Conservation (phyloP, 2,797 vertebrate species). For the Naso thynnoides region DNA sequence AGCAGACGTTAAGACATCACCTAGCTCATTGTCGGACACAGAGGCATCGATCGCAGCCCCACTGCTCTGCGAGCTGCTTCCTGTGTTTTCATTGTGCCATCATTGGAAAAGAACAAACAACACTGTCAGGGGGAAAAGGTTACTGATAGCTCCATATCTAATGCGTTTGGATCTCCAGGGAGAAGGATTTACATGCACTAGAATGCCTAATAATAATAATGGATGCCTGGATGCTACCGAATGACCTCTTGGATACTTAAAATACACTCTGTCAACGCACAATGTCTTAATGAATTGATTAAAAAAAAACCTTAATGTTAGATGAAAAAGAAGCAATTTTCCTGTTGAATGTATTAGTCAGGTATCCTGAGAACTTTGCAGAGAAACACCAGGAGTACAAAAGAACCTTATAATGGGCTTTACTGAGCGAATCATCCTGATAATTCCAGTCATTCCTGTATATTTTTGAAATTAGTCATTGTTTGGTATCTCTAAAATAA, state of each 20-base stretch:
- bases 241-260: slow-evolving; percentile 23
- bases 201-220: slow-evolving; percentile 47
- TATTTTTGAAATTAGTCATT: not conserved
- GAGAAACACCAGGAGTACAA: not conserved
- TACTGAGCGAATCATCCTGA: not conserved
- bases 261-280: slow-evolving; percentile 11
- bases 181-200: slow-evolving; percentile 50
- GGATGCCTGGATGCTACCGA: slow-evolving; percentile 33
- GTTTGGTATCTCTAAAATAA: not conserved
- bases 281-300: not conserved
- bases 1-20: slow-evolving; percentile 74
- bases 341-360: not conserved
- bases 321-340: not conserved
- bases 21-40: slow-evolving; percentile 58
- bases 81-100: slow-evolving; percentile 83
- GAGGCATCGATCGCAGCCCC: slow-evolving; percentile 72
- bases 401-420: not conserved
- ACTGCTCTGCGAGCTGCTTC: slow-evolving; percentile 71
- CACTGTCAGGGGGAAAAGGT: slow-evolving; percentile 68
- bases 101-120: slow-evolving; percentile 79
- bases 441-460: not conserved
- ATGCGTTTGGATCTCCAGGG: slow-evolving; percentile 56
- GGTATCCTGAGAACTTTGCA: not conserved
- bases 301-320: not conserved
- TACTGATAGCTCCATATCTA: slow-evolving; percentile 62